A percentile compares a stretch with the other conserved stretches of the same genome.
phyloP scores from a whole-genome alignment of 2,888 invertebrate species.

The Trisateles emortualis region DNA sequence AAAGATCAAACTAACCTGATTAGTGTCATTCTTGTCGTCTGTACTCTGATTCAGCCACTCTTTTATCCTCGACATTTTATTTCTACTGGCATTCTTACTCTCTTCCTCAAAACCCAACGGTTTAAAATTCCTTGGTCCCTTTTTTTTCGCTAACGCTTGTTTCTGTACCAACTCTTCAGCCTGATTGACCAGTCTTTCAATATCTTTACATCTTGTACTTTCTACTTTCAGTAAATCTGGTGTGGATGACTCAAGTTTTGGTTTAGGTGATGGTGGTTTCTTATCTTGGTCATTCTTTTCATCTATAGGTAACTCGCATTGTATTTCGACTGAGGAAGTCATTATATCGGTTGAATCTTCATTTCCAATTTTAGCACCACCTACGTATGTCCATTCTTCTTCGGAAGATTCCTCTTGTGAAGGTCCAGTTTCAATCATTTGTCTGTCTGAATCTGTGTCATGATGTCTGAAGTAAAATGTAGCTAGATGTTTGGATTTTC shows the following conservation, averaged over 20 bases:
- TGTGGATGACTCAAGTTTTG: constrained; percentile 73
- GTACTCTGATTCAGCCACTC: constrained; percentile 89
- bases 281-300: constrained; percentile 60
- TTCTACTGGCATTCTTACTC: constrained; percentile 77
- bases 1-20: constrained; percentile 66
- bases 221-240: constrained; percentile 81
- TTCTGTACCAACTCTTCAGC: constrained; percentile 93
- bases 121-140: constrained; percentile 79
- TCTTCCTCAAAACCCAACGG: constrained; percentile 85
- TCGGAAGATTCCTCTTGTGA: constrained; percentile 82
- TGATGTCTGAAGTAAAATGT: constrained; percentile 95
- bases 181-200: constrained; percentile 92
- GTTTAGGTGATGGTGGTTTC: constrained; percentile 66
- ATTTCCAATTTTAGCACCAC: constrained; percentile 74
- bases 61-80: constrained; percentile 90
- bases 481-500: constrained; percentile 93
- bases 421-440: constrained; percentile 84
- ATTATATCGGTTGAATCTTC: constrained; percentile 83
- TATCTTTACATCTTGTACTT: constrained; percentile 87
- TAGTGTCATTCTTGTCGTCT: constrained; percentile 73
- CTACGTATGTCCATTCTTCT: constrained; percentile 90
- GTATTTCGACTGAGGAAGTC: constrained; percentile 83
- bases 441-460: constrained; percentile 94
- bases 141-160: constrained; percentile 84
- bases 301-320: constrained; percentile 76